Evolutionary conservation across 2,113 vertebrate genomes (phyloP).

Genomic region (Serinus canaria): DNA sequence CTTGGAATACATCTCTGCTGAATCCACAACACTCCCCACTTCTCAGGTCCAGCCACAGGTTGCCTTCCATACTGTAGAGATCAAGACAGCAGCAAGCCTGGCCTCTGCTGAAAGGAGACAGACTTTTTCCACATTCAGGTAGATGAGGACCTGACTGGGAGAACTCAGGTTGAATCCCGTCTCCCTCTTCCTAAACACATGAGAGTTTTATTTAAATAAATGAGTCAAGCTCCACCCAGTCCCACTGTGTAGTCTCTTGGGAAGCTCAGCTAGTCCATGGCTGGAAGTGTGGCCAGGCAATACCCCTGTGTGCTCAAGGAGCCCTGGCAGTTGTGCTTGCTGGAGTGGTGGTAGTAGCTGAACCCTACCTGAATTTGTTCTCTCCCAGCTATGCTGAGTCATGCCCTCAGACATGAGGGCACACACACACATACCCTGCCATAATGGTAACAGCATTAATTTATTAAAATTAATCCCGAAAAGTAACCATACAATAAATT

Average conservation of each 20-base stretch:
- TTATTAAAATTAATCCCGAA: slow-evolving; percentile 74
- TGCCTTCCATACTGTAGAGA: slow-evolving; percentile 62
- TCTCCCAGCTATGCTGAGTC: neutral
- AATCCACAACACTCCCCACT: slow-evolving; percentile 47
- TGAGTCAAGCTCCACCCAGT: neutral
- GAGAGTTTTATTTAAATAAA: slow-evolving; percentile 1
- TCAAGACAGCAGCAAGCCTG: slow-evolving; percentile 2
- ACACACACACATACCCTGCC: neutral
- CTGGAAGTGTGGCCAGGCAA: rapidly evolving
- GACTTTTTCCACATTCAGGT: slow-evolving; percentile 65
- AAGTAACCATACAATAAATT: slow-evolving; percentile 71
- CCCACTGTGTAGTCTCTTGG: rapidly evolving
- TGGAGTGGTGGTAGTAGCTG: neutral
- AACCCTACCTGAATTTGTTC: neutral
- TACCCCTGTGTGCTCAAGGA: rapidly evolving
- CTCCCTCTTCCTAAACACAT: neutral
- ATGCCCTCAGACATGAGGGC: neutral
- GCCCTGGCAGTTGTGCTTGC: neutral
- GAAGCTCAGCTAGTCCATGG: neutral
- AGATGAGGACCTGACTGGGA: neutral
- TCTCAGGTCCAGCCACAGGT: slow-evolving; percentile 1
- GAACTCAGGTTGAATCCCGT: neutral
- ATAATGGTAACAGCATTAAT: slow-evolving; percentile 71
- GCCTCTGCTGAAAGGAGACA: neutral
- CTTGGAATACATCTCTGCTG: slow-evolving; percentile 80